Evolutionary conservation across 2,113 vertebrate genomes (phyloP), one percentile per base, ranked within the genome.

Genomic region (Argyrosomus japonicus): DNA sequence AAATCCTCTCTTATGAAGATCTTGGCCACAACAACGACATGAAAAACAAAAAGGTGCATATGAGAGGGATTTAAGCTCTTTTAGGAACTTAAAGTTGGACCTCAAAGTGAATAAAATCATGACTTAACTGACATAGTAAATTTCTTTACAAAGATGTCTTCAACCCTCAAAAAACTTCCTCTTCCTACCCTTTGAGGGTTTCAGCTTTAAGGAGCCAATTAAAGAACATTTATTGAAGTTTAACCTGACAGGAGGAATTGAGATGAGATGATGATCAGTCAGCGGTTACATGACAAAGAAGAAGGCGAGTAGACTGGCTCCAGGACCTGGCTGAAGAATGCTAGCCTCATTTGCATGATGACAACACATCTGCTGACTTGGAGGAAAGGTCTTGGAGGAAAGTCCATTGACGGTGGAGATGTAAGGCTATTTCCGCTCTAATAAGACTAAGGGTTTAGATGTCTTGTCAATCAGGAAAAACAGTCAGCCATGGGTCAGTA

Each of bases 281-380:
- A 68, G 29, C 10, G 50, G 47, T 48, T 61, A 54, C 43, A 61
- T 81, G 19, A 78, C 63, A 71, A 85, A 84, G 56, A 18, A 51
- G 18, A 25, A 25, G 60, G 11, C 1, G 19, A 40, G 62, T 18
- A 10, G 51, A 73, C 11, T 5, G 36, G 60, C 19, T 58, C 18
- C 47, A 36, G 15, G 53, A 60, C 3, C 51, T 5, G 13, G 6
- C 32, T 11, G 57, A 19, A 23, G 47, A 70, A 76, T 13, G 29
- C 14, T 1, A 48, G 23, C 19, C 9, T 18, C 23, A 32, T 74
- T 65, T 67, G 27, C 68, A 82, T 61, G 57, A 15, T 50, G 15
- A 21, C 36, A 72, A 25, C 3, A 63, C 4, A 23, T 45, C 58
- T 47, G 45, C 45, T 14, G 45, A 47, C 45, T 13, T 11, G 45